Conservation (phyloP, 2,888 invertebrate species). For the Alsophila aescularia region DNA sequence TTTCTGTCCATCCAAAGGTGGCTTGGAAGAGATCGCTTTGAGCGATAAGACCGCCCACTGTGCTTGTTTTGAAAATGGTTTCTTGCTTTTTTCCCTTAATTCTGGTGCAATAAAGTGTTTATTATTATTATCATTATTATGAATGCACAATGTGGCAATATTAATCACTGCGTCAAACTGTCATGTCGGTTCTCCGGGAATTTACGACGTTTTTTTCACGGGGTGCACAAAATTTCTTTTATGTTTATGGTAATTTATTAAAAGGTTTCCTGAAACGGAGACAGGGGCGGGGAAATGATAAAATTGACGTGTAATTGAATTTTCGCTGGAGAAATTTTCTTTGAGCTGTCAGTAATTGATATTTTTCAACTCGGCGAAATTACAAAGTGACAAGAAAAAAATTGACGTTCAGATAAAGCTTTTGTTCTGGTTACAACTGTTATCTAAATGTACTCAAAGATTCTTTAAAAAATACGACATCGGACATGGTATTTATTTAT, state of each 20-base stretch:
- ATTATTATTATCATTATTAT: too few species aligned
- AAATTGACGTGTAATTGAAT: slow-evolving; percentile 37
- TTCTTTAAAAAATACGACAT: neutral
- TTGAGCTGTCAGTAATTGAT: slow-evolving; percentile 32
- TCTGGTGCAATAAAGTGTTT: too few species aligned
- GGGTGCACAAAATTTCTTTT: slow-evolving; percentile 49
- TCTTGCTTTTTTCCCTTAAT: too few species aligned
- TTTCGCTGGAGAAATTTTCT: slow-evolving; percentile 29
- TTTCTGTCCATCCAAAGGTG: too few species aligned
- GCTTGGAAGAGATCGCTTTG: too few species aligned
- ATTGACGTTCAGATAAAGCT: neutral
- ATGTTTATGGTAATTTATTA: slow-evolving; percentile 68
- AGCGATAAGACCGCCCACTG: too few species aligned
- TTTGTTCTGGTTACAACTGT: neutral
- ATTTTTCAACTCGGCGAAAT: slow-evolving; percentile 29
- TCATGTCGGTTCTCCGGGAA: slow-evolving; percentile 38
- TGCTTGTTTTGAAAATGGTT: too few species aligned
- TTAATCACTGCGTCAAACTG: slow-evolving; percentile 17
- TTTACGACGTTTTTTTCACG: slow-evolving; percentile 47
- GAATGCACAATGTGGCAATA: neutral
- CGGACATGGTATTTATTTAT: neutral
- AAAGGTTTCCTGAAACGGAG: slow-evolving; percentile 49
- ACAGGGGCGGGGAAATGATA: slow-evolving; percentile 29
- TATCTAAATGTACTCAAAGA: neutral
- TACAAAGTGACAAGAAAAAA: slow-evolving; percentile 4